Base-by-base conservation (phyloP, 2,888 invertebrate genomes). In the Zele albiditarsus region DNA sequence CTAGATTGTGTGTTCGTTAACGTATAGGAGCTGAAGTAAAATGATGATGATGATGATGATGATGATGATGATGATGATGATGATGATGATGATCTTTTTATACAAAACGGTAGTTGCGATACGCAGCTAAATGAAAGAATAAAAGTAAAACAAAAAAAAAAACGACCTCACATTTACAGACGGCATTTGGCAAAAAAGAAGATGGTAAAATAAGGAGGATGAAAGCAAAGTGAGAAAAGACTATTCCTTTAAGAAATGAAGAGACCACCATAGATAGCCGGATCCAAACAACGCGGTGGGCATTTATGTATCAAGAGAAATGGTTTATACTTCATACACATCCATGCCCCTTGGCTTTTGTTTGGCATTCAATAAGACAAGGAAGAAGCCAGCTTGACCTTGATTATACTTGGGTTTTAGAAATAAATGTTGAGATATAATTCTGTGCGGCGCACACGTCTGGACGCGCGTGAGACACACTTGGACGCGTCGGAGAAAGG, bases 351-450 rank as follows among this genome's bases (percentile, higher is more conserved):
- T 27, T 27, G 68, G 57, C 70, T 65, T 74, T 71, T 70, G 63
- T 70, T 58, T 25, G 62, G 62, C 25, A 58, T 53, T 70, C 69
- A 31, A 71, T 53, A 53, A 53, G 8, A 69, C 68, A 74, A 69
- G 69, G 57, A 62, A 62, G 28, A 62, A 16, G 25, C 12, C 38
- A 74, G 60, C 70, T 74, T 70, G 71, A 74, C 74, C 74, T 74
- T 74, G 70, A 70, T 70, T 74, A 74, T 72, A 65, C 65, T 63
- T 69, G 62, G 53, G 63, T 62, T 74, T 68, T 69, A 74, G 74
- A 60, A 63, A 66, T 66, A 72, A 38, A 38, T 25, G n/a, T 57
- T 60, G 53, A 33, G 38, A 63, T 74, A 62, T 62, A 53, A 53
- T 53, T 53, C n/a, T 53, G 53, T 53, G 20, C 8, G 20, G 53